Evolutionary conservation across 2,113 vertebrate genomes (phyloP), one percentile per base, ranked within the genome.

Genomic region (Caloenas nicobarica): DNA sequence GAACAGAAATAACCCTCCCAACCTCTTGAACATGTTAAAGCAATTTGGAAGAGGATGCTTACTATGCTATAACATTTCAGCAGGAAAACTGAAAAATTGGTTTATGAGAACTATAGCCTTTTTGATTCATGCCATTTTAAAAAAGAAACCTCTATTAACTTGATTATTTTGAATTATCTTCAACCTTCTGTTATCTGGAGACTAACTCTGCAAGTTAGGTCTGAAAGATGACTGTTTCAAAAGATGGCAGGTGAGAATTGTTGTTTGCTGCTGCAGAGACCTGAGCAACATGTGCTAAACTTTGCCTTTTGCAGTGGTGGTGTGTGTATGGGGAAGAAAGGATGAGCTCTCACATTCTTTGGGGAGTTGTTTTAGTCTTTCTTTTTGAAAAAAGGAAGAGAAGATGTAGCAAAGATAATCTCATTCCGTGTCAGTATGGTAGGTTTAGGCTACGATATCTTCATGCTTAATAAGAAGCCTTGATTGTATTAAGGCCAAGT

Each of bases 381-480:
- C 10, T 61, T 77, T 95, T n/a, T 62, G 34, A 34, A 65, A 38
- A 88, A 51, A 62, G 16, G 7, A 57, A 17, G 66, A 29, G 36
- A 66, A 16, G 23, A 42, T 17, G 58, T 66, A 22, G 36, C 11
- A 42, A 76, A 81, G 33, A 51, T 56, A 56, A 34, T 81, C 10
- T 86, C 1, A 0, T 58, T 94, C 46, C 2, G 0, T 38, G 53
- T 62, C 2, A 3, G 4, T 77, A 53, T 1, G 0, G 16, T 73
- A 86, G 33, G 10, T 91, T 74, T 73, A 88, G 69, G 26, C 42
- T 62, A 38, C 62, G 33, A 22, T 50, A 1, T 60, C 60, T 84
- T 91, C 44, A 28, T 86, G 21, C 21, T 72, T 81, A 50, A 3
- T 73, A 78, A 78, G 56, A 91, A 73, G 31, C 23, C 5, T 11